A percentile compares a stretch with the other conserved stretches of the same genome.
Conservation (phyloP, 2,113 vertebrate species). For the Syngnathus scovelli region DNA sequence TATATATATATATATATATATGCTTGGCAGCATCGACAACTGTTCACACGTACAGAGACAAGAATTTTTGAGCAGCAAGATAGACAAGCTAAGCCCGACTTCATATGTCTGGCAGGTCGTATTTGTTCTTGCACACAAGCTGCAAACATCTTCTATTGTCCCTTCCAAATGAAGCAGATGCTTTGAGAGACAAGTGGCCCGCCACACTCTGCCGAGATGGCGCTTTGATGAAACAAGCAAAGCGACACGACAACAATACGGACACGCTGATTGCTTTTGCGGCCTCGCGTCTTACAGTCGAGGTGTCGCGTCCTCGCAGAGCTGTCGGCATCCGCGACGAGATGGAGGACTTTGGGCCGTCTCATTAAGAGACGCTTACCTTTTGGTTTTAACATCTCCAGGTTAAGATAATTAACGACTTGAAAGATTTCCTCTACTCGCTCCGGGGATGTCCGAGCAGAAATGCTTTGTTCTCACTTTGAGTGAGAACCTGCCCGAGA, state of each 20-base stretch:
- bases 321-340: background rate
- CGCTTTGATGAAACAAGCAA: conserved; percentile 29
- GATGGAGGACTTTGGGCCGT: conserved; percentile 8
- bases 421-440: conserved; percentile 7
- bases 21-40: too few relatives aligned
- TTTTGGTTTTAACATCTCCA: background rate
- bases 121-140: too few relatives aligned
- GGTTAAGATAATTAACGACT: conserved; percentile 9
- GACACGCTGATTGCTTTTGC: conserved; percentile 56
- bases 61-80: too few relatives aligned
- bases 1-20: too few relatives aligned
- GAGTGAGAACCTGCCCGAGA: background rate
- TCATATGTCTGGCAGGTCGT: too few relatives aligned
- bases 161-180: background rate
- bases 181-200: conserved; percentile 13
- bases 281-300: conserved; percentile 12
- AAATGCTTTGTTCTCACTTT: conserved; percentile 10
- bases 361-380: conserved; percentile 42
- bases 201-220: conserved; percentile 13
- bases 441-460: background rate
- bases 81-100: too few relatives aligned
- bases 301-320: background rate
- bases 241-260: conserved; percentile 34
- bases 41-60: too few relatives aligned
- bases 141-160: background rate